phyloP scores from a whole-genome alignment of 2,113 vertebrate genomes.

The Notiomystis cincta region DNA sequence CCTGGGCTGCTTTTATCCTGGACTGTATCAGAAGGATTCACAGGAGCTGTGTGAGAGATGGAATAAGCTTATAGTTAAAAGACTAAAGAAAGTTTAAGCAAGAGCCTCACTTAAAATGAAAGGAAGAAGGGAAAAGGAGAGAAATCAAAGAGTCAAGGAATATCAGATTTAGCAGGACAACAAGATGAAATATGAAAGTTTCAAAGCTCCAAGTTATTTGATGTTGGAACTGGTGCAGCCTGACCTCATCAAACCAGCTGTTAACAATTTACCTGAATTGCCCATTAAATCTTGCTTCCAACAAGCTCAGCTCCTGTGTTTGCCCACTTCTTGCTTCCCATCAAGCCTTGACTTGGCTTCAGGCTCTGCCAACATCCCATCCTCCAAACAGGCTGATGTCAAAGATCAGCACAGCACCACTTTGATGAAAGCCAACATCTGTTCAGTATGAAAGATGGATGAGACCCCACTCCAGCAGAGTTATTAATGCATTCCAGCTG shows the following conservation, averaged over 20 bases:
- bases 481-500: not conserved
- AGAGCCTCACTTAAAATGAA: not conserved
- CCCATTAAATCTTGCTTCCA: not conserved
- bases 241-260: not conserved
- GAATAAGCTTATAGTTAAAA: slow-evolving; percentile 4
- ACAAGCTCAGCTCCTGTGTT: not conserved
- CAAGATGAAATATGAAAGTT: not conserved
- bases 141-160: not conserved
- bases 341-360: not conserved
- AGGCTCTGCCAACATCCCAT: not conserved
- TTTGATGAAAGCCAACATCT: not conserved
- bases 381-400: not conserved
- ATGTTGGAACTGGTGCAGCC: not conserved
- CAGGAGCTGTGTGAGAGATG: not conserved
- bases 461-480: not conserved
- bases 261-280: not conserved
- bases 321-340: not conserved
- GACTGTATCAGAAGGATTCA: not conserved
- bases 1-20: not conserved
- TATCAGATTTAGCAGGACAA: not conserved
- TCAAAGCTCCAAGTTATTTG: slow-evolving; percentile 5
- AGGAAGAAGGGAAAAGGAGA: not conserved
- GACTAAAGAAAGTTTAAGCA: not conserved
- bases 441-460: not conserved
- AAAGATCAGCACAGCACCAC: not conserved